Evolutionary conservation across 2,888 invertebrate species (phyloP).

Genomic region (Anoplius nigerrimus): DNA sequence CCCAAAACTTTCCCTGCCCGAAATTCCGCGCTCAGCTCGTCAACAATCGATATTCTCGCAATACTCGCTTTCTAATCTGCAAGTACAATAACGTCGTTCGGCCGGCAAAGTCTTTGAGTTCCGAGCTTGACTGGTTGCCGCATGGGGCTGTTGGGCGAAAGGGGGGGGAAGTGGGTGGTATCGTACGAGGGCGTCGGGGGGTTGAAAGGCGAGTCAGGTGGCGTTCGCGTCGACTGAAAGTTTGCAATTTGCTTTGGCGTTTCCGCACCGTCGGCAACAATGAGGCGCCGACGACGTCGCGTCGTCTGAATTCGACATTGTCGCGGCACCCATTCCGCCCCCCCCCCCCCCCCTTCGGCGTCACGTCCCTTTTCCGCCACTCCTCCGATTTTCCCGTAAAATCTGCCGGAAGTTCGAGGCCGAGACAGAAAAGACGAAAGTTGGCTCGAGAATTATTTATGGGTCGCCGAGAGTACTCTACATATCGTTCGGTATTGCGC

Average conservation of each 20-base stretch:
- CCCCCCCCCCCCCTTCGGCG: neutral
- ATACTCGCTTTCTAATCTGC: slow-evolving; percentile 51
- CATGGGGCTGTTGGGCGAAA: slow-evolving; percentile 12
- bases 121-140: neutral
- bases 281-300: slow-evolving; percentile 11
- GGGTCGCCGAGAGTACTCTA: neutral
- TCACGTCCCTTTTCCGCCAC: neutral
- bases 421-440: slow-evolving; percentile 9
- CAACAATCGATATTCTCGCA: slow-evolving; percentile 44
- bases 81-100: slow-evolving; percentile 45
- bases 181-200: neutral
- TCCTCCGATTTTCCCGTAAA: no score
- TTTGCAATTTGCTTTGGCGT: slow-evolving; percentile 29
- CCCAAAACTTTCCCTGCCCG: no score
- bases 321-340: neutral
- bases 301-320: neutral
- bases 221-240: slow-evolving; percentile 8
- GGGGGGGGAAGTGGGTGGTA: slow-evolving; percentile 9
- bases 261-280: slow-evolving; percentile 20
- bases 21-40: no score
- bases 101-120: no score
- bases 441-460: slow-evolving; percentile 1
- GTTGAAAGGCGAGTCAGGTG: neutral
- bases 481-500: neutral
- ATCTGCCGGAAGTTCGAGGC: no score